Conservation (phyloP, 2,797 vertebrate species). For the Fistularia commersonii region DNA sequence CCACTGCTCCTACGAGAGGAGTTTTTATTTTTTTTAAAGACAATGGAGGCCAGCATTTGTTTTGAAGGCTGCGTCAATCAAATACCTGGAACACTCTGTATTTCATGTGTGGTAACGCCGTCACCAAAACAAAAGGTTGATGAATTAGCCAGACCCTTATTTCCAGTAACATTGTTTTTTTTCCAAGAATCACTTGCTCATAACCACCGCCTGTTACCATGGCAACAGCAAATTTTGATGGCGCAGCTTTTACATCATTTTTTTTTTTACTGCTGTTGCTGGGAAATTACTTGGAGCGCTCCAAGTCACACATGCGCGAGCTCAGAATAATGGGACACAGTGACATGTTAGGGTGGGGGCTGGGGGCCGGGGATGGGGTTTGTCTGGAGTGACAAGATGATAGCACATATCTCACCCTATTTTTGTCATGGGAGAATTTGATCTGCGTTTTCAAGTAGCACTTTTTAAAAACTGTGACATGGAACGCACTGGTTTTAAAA, state of each 20-base stretch:
- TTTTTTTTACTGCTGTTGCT: conserved; percentile 60
- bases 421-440: conserved; percentile 1
- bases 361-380: neutral
- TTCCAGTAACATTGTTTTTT: neutral
- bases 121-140: too few species aligned
- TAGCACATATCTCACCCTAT: conserved; percentile 8
- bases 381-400: conserved; percentile 14
- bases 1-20: too few species aligned
- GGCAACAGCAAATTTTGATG: conserved; percentile 74
- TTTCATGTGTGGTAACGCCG: too few species aligned
- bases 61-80: too few species aligned
- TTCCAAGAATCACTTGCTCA: conserved; percentile 45
- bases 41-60: too few species aligned
- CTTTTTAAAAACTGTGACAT: conserved; percentile 4
- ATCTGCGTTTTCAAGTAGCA: neutral
- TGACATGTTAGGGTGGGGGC: neutral
- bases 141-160: too few species aligned
- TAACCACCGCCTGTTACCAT: conserved; percentile 72
- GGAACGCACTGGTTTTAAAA: neutral
- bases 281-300: conserved; percentile 41
- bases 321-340: conserved; percentile 24
- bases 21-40: too few species aligned
- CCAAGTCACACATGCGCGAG: conserved; percentile 27
- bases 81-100: too few species aligned
- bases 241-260: conserved; percentile 60